phyloP scores from a whole-genome alignment of 2,113 vertebrate species.

The Antennarius striatus region DNA sequence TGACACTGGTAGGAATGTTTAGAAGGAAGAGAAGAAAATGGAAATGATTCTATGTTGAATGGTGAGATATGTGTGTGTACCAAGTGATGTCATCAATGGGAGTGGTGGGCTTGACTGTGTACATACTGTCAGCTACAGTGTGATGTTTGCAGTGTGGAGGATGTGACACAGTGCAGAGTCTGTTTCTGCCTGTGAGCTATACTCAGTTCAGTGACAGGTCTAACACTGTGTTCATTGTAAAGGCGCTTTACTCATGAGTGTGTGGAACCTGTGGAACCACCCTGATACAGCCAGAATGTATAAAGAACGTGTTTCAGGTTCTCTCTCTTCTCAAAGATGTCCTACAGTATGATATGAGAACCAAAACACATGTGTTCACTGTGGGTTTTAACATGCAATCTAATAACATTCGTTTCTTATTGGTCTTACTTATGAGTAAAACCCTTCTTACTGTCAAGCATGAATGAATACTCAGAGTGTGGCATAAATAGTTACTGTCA shows the following conservation, averaged over 20 bases:
- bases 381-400: too few relatives aligned
- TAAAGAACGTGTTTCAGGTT: not conserved
- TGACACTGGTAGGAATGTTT: constrained; percentile 1
- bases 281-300: constrained; percentile 22
- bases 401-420: too few relatives aligned
- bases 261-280: not conserved
- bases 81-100: constrained; percentile 51
- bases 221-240: constrained; percentile 71
- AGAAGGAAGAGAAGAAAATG: not conserved
- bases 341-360: not conserved
- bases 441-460: too few relatives aligned
- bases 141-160: constrained; percentile 37
- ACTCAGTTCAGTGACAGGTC: constrained; percentile 36
- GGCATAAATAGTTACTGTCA: too few relatives aligned
- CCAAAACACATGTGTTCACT: not conserved
- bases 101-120: constrained; percentile 37
- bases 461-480: too few relatives aligned
- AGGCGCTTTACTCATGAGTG: constrained; percentile 12
- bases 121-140: constrained; percentile 15
- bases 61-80: not conserved
- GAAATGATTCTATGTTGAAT: constrained; percentile 13
- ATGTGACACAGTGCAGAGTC: constrained; percentile 70
- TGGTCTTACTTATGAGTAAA: too few relatives aligned
- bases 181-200: constrained; percentile 51
- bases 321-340: not conserved